Base-by-base conservation (phyloP, 2,888 invertebrate species). In the Agonum fuliginosum region DNA sequence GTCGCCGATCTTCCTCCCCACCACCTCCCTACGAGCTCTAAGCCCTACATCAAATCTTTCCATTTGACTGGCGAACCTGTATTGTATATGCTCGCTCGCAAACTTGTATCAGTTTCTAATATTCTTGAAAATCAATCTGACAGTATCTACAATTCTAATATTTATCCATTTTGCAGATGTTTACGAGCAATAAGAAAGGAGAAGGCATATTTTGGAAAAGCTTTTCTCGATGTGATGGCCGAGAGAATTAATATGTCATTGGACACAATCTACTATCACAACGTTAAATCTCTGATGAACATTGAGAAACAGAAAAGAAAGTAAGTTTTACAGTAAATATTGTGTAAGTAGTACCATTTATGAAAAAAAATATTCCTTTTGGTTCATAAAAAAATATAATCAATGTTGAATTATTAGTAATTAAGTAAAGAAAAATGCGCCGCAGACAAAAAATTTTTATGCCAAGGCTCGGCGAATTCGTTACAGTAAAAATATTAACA, bases 191-290 rank as follows among this genome's bases (percentile, higher is more conserved):
- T 19, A 65, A 27, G 46, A 46, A 46, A 27, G 62, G 65, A 46
- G 10, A 24, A 0, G 6, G 12, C n/a, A 37, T 3, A 67, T 20
- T 51, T 14, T 10, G 67, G 67, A 10, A 22, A 69, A 51, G 20
- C 4, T 5, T 67, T 34, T 30, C 2, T 22, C 3, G 22, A 76
- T 10, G 19, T 24, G n/a, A 67, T 76, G 12, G 51, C 27, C 8
- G 76, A 76, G 1, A 41, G 54, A 51, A 76, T 76, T 20, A 22
- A 20, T 2, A 69, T 76, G 69, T 76, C 76, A n/a, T 14, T 67
- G 24, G 69, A 76, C 12, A 69, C 76, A 1, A 76, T 76, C 19
- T 76, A 76, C 30, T 51, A 76, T 14, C 69, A 76, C 20, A 76
- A 67, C 22, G 51, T 22, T 8, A 76, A 76, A 37, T 67, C 48